phyloP scores from a whole-genome alignment of 2,797 vertebrate genomes.

The Podarcis lilfordi region DNA sequence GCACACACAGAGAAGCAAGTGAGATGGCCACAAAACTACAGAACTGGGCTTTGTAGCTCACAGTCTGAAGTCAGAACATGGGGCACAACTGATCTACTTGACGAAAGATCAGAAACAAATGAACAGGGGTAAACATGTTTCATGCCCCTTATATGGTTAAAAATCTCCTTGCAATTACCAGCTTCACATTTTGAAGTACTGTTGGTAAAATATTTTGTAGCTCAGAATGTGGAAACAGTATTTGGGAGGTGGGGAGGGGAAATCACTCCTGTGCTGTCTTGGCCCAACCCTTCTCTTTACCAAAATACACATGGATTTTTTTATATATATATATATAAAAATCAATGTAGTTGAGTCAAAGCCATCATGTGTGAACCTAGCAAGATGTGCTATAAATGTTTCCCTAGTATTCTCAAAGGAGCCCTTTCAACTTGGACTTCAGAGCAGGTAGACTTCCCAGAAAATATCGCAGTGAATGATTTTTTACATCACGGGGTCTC shows the following conservation, averaged over 20 bases:
- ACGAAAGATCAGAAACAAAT: neutral
- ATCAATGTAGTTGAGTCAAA: constrained; percentile 10
- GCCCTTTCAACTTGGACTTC: constrained; percentile 41
- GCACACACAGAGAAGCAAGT: neutral
- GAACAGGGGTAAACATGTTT: neutral
- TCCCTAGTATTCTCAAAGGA: constrained; percentile 55
- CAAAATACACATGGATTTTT: constrained; percentile 19
- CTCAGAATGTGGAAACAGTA: constrained; percentile 26
- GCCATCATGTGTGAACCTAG: neutral
- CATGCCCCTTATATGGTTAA: neutral
- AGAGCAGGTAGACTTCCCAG: constrained; percentile 61
- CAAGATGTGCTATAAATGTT: constrained; percentile 53
- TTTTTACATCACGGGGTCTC: constrained; percentile 53
- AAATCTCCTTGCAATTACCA: neutral
- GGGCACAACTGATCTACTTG: neutral
- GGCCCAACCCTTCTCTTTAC: constrained; percentile 28
- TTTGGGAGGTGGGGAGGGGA: neutral
- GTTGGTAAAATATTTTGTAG: constrained; percentile 35
- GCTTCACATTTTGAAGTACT: neutral
- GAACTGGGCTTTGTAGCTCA: neutral
- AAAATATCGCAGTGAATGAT: constrained; percentile 40
- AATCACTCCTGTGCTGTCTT: neutral
- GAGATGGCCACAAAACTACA: neutral
- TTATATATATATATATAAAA: neutral
- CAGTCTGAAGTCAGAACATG: neutral